Percentiles rank a stretch among this genome's conserved stretches.
phyloP scores from a whole-genome alignment of 2,797 vertebrate species.

The Rhinogobio ventralis region DNA sequence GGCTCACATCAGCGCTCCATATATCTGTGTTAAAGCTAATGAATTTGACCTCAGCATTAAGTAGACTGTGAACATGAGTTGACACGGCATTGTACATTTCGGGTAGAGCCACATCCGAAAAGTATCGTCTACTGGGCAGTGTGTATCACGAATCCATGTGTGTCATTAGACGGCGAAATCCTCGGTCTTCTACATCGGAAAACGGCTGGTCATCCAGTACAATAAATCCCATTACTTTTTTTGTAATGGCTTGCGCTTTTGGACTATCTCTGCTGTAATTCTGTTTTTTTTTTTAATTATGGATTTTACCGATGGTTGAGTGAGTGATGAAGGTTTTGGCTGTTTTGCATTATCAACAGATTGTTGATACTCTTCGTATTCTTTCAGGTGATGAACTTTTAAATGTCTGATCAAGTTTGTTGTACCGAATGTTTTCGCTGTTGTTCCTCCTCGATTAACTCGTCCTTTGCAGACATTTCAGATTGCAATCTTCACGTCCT shows the following conservation, averaged over 20 bases:
- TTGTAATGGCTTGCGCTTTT: not conserved
- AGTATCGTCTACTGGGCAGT: not conserved
- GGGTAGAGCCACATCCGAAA: not conserved
- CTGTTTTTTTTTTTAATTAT: not conserved
- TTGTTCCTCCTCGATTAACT: not conserved
- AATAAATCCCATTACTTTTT: slow-evolving; percentile 4
- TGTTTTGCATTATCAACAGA: not conserved
- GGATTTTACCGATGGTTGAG: not conserved
- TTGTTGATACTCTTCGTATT: not conserved
- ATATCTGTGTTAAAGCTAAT: slow-evolving; percentile 9
- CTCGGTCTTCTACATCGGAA: not conserved
- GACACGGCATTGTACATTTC: not conserved
- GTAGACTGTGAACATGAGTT: slow-evolving; percentile 4
- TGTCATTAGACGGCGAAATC: not conserved
- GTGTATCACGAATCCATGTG: not conserved
- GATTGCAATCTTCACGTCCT: too few species aligned
- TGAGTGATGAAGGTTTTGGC: not conserved
- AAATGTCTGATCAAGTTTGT: slow-evolving; percentile 1
- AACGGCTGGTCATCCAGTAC: not conserved
- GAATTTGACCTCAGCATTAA: slow-evolving; percentile 1
- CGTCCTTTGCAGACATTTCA: not conserved
- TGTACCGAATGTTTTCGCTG: not conserved
- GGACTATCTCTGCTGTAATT: not conserved
- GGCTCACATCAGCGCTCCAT: slow-evolving; percentile 22
- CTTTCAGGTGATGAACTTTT: slow-evolving; percentile 1